These are phyloP conservation scores for Oncorhynchus mykiss DNA, from an alignment of 2,113 vertebrate species.

Conservation along the genomic window DNA sequence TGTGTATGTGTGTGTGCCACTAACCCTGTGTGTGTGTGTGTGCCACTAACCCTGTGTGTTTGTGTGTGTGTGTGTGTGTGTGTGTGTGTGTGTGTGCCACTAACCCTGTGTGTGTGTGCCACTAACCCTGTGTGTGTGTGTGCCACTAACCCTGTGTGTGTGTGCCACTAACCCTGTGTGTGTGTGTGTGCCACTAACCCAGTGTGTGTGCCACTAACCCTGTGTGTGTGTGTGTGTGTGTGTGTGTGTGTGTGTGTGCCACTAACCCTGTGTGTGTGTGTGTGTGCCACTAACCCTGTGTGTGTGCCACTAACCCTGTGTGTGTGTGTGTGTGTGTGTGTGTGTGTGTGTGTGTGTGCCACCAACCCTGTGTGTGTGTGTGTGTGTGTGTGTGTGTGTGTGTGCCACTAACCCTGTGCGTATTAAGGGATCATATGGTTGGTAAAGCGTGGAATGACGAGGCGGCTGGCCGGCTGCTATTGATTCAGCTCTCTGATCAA, in stretches of 20 bases:
- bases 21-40: constrained; percentile 13
- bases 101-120: no score
- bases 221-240: constrained; percentile 33
- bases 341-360: no score
- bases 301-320: no score
- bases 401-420: neutral
- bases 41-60: constrained; percentile 14
- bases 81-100: neutral
- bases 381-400: neutral
- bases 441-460: constrained; percentile 68
- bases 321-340: no score
- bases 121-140: neutral
- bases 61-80: constrained; percentile 29
- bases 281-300: no score
- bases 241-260: constrained; percentile 28
- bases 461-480: constrained; percentile 50
- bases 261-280: no score
- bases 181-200: constrained; percentile 9
- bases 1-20: neutral
- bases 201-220: no score
- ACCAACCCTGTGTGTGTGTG: neutral
- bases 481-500: constrained; percentile 56
- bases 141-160: no score
- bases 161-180: constrained; percentile 23
- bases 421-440: constrained; percentile 72